phyloP scores from a whole-genome alignment of 64 coral and sea anemone species.

The Stichodactyla mertensii region DNA sequence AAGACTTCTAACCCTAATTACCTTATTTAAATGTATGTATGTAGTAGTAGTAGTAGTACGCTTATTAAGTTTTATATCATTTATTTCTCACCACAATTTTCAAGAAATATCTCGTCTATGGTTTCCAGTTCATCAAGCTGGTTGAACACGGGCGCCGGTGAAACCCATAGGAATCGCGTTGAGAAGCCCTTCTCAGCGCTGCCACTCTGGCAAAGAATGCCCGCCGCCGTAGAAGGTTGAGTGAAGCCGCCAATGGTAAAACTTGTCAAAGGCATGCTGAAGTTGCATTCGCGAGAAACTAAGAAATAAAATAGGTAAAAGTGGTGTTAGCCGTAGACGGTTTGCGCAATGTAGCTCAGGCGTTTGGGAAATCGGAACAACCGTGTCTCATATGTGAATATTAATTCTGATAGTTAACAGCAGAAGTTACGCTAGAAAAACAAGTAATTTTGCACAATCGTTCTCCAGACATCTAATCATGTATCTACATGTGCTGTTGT shows the following conservation, averaged over 20 bases:
- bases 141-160: background rate
- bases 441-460: too few relatives aligned
- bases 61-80: background rate
- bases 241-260: slow-evolving; percentile 7
- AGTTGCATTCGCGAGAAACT: slow-evolving; percentile 22
- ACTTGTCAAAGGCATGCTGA: slow-evolving; percentile 3
- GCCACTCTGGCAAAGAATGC: slow-evolving; percentile 10
- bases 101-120: background rate
- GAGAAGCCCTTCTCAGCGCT: slow-evolving; percentile 6
- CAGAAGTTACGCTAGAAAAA: too few relatives aligned
- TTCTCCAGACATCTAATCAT: too few relatives aligned
- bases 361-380: too few relatives aligned
- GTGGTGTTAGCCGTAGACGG: too few relatives aligned
- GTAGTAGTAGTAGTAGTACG: background rate
- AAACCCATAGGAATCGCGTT: slow-evolving; percentile 4
- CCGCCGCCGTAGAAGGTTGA: too few relatives aligned
- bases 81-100: background rate
- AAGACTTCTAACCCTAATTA: background rate
- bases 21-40: background rate
- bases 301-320: background rate
- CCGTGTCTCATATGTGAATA: too few relatives aligned
- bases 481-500: background rate
- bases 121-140: slow-evolving; percentile 6
- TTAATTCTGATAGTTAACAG: too few relatives aligned
- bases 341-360: too few relatives aligned